Evolutionary conservation across 2,797 vertebrate species (phyloP).

Genomic region (Sitta carolinensis): DNA sequence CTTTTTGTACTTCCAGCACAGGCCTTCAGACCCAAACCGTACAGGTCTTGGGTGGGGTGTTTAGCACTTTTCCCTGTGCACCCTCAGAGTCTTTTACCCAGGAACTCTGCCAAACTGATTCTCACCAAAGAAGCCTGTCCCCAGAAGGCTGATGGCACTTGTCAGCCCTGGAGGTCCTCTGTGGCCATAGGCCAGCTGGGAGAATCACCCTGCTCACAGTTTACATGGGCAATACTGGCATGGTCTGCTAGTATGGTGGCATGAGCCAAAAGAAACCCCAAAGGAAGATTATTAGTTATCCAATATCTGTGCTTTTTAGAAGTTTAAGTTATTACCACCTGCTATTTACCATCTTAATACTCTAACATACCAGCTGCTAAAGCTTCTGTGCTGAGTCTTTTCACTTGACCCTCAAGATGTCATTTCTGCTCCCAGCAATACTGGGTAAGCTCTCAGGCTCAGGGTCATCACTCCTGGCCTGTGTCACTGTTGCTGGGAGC

Average conservation of each 20-base stretch:
- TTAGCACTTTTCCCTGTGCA: background rate
- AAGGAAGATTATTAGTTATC: background rate
- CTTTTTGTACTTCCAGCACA: background rate
- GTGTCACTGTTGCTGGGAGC: fast-evolving
- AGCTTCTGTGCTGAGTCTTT: background rate
- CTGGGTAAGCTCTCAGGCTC: fast-evolving
- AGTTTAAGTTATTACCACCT: background rate
- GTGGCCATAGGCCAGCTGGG: background rate
- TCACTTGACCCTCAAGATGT: background rate
- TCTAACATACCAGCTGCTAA: background rate
- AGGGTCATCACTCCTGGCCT: fast-evolving
- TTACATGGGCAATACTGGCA: background rate
- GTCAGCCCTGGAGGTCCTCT: background rate
- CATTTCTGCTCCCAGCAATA: background rate
- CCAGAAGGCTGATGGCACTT: background rate
- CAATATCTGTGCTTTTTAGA: background rate
- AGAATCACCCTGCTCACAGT: background rate
- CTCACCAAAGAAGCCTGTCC: background rate
- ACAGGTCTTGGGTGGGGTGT: background rate
- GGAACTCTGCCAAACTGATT: background rate
- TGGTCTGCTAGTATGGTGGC: background rate
- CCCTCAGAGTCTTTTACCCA: background rate
- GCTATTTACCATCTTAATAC: background rate
- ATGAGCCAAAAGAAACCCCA: background rate
- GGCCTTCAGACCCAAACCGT: background rate